Conservation (phyloP, 1,140 invertebrate species). For the Ladona fulva region DNA sequence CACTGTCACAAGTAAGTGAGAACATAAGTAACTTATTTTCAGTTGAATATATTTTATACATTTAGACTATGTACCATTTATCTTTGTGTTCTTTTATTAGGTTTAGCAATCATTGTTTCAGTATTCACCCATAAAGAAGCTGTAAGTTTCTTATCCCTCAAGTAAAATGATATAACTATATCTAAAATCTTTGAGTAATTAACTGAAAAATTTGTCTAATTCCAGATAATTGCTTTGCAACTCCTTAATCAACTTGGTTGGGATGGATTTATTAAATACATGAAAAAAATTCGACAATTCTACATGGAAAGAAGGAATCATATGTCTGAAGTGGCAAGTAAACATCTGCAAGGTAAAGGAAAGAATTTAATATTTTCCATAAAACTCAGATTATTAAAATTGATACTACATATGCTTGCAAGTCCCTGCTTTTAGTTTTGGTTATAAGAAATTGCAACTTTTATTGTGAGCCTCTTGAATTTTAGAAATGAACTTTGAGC, state of each 20-base stretch:
- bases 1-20: constrained; percentile 37
- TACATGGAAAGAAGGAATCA: constrained; percentile 35
- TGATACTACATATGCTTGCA: no score
- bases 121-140: no score
- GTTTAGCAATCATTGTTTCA: no score
- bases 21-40: background rate
- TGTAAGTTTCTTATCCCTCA: no score
- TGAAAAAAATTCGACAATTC: constrained; percentile 34
- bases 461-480: no score
- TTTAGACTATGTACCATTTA: background rate
- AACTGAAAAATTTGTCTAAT: constrained; percentile 15
- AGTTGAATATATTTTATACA: background rate
- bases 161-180: no score
- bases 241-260: constrained; percentile 36
- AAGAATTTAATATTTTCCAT: no score
- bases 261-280: constrained; percentile 36
- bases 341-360: constrained; percentile 38
- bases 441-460: no score
- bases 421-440: no score
- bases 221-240: constrained; percentile 34
- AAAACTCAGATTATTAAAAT: no score
- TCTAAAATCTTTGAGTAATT: background rate
- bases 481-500: no score
- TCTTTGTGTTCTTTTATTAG: no score
- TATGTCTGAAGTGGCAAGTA: constrained; percentile 35